Conservation (phyloP, 2,888 invertebrate species). For the Nymphalis c-album region DNA sequence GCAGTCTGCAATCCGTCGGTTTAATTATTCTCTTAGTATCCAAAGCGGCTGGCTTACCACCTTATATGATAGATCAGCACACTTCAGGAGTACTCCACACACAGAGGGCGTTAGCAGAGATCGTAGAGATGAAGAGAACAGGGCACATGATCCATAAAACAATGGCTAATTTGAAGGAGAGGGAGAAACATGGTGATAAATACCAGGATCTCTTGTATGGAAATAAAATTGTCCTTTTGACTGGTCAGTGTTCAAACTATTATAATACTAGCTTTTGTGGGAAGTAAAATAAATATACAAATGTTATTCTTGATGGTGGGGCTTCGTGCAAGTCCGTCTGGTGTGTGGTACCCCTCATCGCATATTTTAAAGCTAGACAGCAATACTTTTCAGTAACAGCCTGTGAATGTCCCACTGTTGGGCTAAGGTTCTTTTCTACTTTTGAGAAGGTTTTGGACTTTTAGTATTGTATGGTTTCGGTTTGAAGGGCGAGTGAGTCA, state of each 20-base stretch:
- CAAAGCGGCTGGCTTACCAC: slow-evolving; percentile 65
- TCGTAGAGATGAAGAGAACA: slow-evolving; percentile 76
- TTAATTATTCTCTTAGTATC: slow-evolving; percentile 67
- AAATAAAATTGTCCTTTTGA: slow-evolving; percentile 71
- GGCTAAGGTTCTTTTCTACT: no score
- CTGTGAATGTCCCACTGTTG: no score
- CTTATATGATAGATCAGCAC: slow-evolving; percentile 56
- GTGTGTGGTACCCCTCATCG: no score
- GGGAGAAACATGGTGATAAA: slow-evolving; percentile 57
- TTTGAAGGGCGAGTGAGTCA: no score
- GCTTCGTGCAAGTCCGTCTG: no score
- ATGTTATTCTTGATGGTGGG: no score
- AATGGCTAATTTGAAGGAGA: slow-evolving; percentile 68
- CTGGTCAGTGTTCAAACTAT: slow-evolving; percentile 49
- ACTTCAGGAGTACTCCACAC: slow-evolving; percentile 69
- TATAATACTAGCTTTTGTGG: no score
- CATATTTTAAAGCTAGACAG: no score
- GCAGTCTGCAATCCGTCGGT: slow-evolving; percentile 72
- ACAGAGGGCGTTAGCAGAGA: slow-evolving; percentile 75
- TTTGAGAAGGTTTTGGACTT: no score
- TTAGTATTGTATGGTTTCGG: no score
- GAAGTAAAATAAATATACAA: no score
- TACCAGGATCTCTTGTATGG: slow-evolving; percentile 69
- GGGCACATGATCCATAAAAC: slow-evolving; percentile 73
- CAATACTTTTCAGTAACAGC: no score